phyloP scores from a whole-genome alignment of 2,797 vertebrate genomes.

The Halcyon leucocephala region DNA sequence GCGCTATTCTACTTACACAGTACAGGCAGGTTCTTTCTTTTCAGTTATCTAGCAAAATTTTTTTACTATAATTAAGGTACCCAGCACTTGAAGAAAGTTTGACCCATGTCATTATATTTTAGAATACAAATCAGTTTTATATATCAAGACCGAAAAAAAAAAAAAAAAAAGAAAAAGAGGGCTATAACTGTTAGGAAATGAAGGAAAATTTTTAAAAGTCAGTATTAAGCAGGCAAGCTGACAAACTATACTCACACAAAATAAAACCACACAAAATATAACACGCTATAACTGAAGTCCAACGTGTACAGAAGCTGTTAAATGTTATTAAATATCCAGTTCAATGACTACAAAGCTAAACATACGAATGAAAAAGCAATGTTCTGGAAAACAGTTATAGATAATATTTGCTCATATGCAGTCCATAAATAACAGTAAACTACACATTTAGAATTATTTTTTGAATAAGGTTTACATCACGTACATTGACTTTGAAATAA shows the following conservation, averaged over 20 bases:
- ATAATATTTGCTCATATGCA: neutral
- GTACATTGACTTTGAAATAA: neutral
- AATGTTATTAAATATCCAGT: neutral
- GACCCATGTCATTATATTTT: neutral
- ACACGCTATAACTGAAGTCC: neutral
- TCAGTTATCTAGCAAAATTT: neutral
- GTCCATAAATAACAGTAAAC: neutral
- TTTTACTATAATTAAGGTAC: neutral
- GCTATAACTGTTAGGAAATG: neutral
- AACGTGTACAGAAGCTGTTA: neutral
- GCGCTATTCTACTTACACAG: neutral
- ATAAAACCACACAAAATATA: neutral
- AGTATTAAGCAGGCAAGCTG: neutral
- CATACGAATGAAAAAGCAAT: neutral
- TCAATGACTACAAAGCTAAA: neutral
- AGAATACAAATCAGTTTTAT: neutral
- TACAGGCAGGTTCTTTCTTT: neutral
- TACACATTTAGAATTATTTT: neutral
- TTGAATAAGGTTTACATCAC: neutral
- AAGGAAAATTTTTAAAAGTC: neutral
- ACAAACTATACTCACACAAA: neutral
- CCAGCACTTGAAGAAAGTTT: neutral
- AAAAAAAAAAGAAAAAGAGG: neutral
- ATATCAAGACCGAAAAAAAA: neutral
- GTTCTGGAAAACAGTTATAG: neutral